Conservation (phyloP, 2,888 invertebrate species). For the Troides helena region DNA sequence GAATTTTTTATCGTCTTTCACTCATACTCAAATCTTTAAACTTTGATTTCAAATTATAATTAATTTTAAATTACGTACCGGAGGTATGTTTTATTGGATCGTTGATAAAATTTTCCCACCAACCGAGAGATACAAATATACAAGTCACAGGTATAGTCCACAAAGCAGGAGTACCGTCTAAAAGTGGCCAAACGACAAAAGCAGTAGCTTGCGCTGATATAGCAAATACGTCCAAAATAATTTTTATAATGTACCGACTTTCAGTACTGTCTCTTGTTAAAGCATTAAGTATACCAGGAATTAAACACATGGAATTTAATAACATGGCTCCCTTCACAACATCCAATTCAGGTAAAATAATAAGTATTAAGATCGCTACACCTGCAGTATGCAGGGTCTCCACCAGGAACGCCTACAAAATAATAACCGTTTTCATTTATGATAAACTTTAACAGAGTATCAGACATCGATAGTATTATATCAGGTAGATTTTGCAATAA, state of each 20-base stretch:
- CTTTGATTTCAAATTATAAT: not conserved
- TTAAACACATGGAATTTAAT: conserved; percentile 89
- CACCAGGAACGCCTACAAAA: conserved; percentile 80
- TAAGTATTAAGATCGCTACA: conserved; percentile 86
- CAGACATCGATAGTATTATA: not conserved
- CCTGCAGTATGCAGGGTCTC: conserved; percentile 91
- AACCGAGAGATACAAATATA: conserved; percentile 85
- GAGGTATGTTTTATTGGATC: conserved; percentile 50
- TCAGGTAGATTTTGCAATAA: not conserved
- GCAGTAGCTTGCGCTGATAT: conserved; percentile 83
- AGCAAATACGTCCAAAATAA: conserved; percentile 80
- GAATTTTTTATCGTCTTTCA: not conserved
- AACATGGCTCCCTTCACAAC: conserved; percentile 91
- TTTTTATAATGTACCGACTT: conserved; percentile 56
- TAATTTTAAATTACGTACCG: conserved; percentile 43
- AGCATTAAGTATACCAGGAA: conserved; percentile 88
- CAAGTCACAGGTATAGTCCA: conserved; percentile 84
- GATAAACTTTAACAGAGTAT: not conserved
- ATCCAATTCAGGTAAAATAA: conserved; percentile 89
- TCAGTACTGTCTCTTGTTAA: conserved; percentile 61
- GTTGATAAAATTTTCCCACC: conserved; percentile 91
- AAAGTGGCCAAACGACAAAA: conserved; percentile 84
- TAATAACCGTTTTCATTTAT: not conserved
- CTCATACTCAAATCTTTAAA: no score
- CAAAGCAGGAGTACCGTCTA: conserved; percentile 67